Evolutionary conservation across 2,113 vertebrate genomes (phyloP), one percentile per base, ranked within the genome.

Genomic region (Corydoras maculifer): DNA sequence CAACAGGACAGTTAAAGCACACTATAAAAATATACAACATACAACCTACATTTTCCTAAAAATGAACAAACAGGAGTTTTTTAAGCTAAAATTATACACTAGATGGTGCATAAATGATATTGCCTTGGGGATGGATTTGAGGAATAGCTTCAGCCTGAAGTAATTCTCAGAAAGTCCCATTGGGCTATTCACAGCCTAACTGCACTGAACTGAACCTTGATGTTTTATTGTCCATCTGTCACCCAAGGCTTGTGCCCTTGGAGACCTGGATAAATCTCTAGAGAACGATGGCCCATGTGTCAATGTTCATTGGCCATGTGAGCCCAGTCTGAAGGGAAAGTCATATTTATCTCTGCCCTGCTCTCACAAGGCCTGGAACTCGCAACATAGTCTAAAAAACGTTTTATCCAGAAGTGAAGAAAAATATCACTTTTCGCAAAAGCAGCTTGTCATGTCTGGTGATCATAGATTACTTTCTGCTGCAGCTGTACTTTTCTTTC

Each of bases 161-260:
- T 69, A 60, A 32, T 43, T 68, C 15, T 43, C 62, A 9, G 15
- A 15, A 18, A n/a, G 53, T 72, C 53, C 54, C 70, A 43, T 32
- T 29, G 55, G 70, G 32, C 53, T 11, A 29, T 15, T 62, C 61
- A 58, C 35, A 29, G 31, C 51, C 43, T 9, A 63, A 50, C 31
- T 54, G 29, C 50, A 32, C 61, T 68, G 65, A 70, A 65, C 31
- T 32, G 25, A 54, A 32, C 62, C 54, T 68, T 61, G 13, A 59
- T 13, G 43, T 49, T 62, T 77, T 15, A 57, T 14, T 15, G 55
- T 35, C 62, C 67, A 65, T 73, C 49, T 74, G 68, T 53, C 65
- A 58, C 71, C 43, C 30, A 54, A 13, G 30, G 71, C 30, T 61
- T 49, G 32, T 57, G 57, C n/a, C 64, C 64, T 65, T 49, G 59